Base-by-base conservation (phyloP, 2,113 vertebrate species). In the Vulpes lagopus region DNA sequence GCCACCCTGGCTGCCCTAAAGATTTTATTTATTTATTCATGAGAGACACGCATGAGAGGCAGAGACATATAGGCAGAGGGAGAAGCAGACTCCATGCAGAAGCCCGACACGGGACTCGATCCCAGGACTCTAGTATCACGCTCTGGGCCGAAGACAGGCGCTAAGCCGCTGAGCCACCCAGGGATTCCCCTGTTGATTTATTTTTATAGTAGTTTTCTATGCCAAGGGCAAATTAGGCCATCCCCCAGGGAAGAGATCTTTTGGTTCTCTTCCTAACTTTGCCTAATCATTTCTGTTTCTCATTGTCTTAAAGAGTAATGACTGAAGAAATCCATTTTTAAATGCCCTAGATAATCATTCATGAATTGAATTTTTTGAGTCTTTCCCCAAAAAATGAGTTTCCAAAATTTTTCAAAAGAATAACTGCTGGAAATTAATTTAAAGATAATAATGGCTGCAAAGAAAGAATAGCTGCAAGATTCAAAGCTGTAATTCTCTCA, bases 131-230 rank as follows among this genome's bases (percentile, higher is more conserved):
- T 7, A 43, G 43, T 43, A 43, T 43, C 43, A 43, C 43, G 43
- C 43, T 43, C 43, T 43, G 43, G 43, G 43, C 43, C 43, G 43
- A 43, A 43, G 43, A 43, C 43, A 43, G 43, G 43, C 43, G 43
- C 43, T 43, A 43, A 43, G 43, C 43, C 43, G 7, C 43, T 43
- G 43, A 43, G 43, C 43, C 43, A 43, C 43, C 43, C 43, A 43
- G 43, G 43, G 43, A 43, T 43, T 43, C 43, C 43, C 43, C 43
- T 43, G 43, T 87, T 84, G 80, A 67, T 81, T 96, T 96, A 83
- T 94, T 97, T 96, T 94, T 93, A 74, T 90, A 85, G 38, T 57
- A 60, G 35, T 91, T 97, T 96, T 83, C 22, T 95, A 19, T 95
- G 83, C 93, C 73, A 74, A 73, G 55, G 76, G 74, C 51, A 94